phyloP scores from a whole-genome alignment of 2,113 vertebrate species.

The Stictonetta naevosa region DNA sequence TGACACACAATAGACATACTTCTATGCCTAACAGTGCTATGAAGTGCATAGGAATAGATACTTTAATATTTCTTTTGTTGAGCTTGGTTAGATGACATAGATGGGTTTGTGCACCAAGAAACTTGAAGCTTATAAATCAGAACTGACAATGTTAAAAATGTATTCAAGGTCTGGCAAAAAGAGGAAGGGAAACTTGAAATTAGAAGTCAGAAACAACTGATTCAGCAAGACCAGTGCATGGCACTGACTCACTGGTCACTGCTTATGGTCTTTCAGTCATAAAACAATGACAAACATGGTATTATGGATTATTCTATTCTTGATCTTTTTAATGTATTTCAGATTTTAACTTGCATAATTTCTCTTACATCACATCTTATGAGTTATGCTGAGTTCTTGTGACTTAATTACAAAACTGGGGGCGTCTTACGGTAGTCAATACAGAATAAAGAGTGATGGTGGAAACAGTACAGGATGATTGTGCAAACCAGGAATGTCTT shows the following conservation, averaged over 20 bases:
- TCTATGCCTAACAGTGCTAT: background rate
- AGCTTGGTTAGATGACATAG: background rate
- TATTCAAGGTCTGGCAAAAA: background rate
- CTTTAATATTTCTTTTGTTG: background rate
- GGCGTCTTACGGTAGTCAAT: background rate
- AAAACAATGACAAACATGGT: background rate
- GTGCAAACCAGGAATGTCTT: background rate
- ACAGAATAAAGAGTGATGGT: background rate
- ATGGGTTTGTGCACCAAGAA: background rate
- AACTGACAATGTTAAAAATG: background rate
- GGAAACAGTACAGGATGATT: background rate
- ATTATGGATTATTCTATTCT: background rate
- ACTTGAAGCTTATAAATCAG: background rate
- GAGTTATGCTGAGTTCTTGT: background rate
- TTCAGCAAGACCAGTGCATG: background rate
- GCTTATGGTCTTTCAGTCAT: background rate
- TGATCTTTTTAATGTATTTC: background rate
- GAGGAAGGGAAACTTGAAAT: background rate
- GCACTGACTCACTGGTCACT: background rate
- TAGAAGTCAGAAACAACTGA: background rate
- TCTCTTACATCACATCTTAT: background rate
- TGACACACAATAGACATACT: background rate
- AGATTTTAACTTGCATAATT: background rate
- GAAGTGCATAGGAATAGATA: background rate
- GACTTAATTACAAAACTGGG: background rate